Percentiles rank a stretch among this genome's conserved stretches.
These are phyloP conservation scores for Enteromius unitaeniatus DNA, from an alignment of 2,797 vertebrate genomes.

Conservation along the genomic window DNA sequence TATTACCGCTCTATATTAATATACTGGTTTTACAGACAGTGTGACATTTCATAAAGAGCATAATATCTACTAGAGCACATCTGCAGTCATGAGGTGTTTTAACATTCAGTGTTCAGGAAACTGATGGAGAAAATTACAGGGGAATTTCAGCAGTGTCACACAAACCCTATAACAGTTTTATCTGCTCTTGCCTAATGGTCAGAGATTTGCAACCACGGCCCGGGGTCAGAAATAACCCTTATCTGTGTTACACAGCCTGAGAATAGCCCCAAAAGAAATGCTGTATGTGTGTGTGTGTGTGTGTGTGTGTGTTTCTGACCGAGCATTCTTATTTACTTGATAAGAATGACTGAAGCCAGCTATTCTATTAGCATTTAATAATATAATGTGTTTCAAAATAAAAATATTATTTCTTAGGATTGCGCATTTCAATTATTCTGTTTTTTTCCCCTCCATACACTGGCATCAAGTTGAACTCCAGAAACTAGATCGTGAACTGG, in stretches of 20 bases:
- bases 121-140: slow-evolving; percentile 27
- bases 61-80: slow-evolving; percentile 16
- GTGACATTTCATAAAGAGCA: background rate
- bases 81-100: slow-evolving; percentile 20
- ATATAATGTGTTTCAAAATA: slow-evolving; percentile 2
- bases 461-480: background rate
- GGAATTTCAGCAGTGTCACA: slow-evolving; percentile 46
- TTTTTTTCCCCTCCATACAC: background rate
- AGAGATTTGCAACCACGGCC: slow-evolving; percentile 56
- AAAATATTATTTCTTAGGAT: slow-evolving; percentile 21
- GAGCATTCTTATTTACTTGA: slow-evolving; percentile 31
- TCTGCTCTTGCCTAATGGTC: slow-evolving; percentile 60
- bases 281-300: slow-evolving; percentile 9
- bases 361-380: slow-evolving; percentile 50
- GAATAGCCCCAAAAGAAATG: slow-evolving; percentile 47
- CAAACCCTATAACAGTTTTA: slow-evolving; percentile 52
- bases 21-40: background rate
- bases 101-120: slow-evolving; percentile 28
- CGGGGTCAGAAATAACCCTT: slow-evolving; percentile 58
- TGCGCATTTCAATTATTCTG: background rate
- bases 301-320: slow-evolving; percentile 32
- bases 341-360: slow-evolving; percentile 29
- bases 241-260: slow-evolving; percentile 57
- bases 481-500: background rate
- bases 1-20: slow-evolving; percentile 12